Base-by-base conservation (phyloP, 2,113 vertebrate genomes). In the Prionailurus bengalensis region DNA sequence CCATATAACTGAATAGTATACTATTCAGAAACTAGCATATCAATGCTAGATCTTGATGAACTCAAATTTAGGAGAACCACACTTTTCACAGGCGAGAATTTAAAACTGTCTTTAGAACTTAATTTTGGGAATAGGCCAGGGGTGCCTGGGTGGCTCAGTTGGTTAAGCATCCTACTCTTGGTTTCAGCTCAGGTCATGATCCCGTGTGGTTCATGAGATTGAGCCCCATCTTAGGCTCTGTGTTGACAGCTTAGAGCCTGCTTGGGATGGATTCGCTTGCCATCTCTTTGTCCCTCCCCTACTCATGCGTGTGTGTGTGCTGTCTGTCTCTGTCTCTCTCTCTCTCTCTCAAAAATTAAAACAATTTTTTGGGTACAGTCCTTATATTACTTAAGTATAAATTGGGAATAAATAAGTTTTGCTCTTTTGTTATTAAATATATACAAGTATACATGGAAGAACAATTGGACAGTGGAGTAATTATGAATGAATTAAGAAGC, bases 401-500 rank as follows among this genome's bases (percentile, higher is more conserved):
- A 29, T 70, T 80, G 19, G 17, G 66, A 78, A 39, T 82, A 45
- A 91, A 55, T 58, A 65, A 83, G 6, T 66, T 95, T 81, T 90
- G 8, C 23, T 83, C n/a, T 68, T 92, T 89, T 83, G 36, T 82
- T 92, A 88, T 76, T 87, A 91, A 95, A 89, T 91, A 63, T 68
- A 85, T 61, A 16, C 25, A 87, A 7, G 4, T 63, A 12, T 68
- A 65, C 39, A 83, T 33, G 29, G n/a, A 66, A 88, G 74, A 85
- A 19, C 55, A 1, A 1, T n/a, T 91, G 63, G 45, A 39, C 8
- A 88, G 14, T 39, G 45, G 55, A 63, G 48, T 97, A 51, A 89
- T 85, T 95, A 89, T 89, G 91, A 80, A 33, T 73, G 51, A 86
- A 89, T 95, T 78, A 82, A 97, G 78, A 80, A 76, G 53, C 0